Evolutionary conservation across 2,113 vertebrate genomes (phyloP).

Genomic region (Syngnathus scovelli): DNA sequence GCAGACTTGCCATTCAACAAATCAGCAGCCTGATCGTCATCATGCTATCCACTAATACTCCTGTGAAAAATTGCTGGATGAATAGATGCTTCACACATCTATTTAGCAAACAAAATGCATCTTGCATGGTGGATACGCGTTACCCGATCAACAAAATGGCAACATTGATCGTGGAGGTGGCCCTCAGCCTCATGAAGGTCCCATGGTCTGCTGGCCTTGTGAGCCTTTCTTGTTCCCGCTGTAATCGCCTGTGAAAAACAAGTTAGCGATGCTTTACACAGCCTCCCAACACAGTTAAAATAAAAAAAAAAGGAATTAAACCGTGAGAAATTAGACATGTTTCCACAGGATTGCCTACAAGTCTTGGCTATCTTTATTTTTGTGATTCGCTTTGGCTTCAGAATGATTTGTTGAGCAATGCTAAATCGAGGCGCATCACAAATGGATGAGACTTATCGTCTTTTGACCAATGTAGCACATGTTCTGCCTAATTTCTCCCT

Average conservation of each 20-base stretch:
- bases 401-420: neutral
- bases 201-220: slow-evolving; percentile 58
- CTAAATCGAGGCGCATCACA: neutral
- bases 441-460: neutral
- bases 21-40: slow-evolving; percentile 55
- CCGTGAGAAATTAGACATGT: slow-evolving; percentile 65
- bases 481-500: neutral
- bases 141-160: slow-evolving; percentile 65
- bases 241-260: slow-evolving; percentile 68
- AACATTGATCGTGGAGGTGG: slow-evolving; percentile 68
- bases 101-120: slow-evolving; percentile 65
- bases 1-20: slow-evolving; percentile 55
- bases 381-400: neutral
- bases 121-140: slow-evolving; percentile 63
- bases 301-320: slow-evolving; percentile 43
- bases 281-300: slow-evolving; percentile 30
- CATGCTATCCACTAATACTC: slow-evolving; percentile 52
- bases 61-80: slow-evolving; percentile 67
- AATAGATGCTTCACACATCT: slow-evolving; percentile 62
- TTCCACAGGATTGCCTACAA: slow-evolving; percentile 20
- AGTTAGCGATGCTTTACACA: slow-evolving; percentile 59
- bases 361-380: slow-evolving; percentile 18
- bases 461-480: neutral
- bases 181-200: slow-evolving; percentile 61
- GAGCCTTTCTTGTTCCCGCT: slow-evolving; percentile 59